A percentile compares a stretch with the other conserved stretches of the same genome.
These are phyloP conservation scores for Thelaira solivaga DNA, from an alignment of 2,888 invertebrate genomes.

Conservation along the genomic window DNA sequence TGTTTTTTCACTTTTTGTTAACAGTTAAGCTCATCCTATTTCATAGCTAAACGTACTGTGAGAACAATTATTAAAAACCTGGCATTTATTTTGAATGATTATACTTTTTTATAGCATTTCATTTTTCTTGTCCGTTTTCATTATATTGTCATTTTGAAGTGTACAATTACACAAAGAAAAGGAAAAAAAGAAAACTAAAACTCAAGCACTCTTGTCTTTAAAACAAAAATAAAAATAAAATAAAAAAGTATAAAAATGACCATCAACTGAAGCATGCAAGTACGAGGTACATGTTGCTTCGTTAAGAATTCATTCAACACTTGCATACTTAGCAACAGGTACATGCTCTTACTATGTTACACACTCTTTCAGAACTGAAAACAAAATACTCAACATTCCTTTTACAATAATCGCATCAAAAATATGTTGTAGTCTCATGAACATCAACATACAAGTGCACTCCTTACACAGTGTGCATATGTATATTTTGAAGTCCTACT, in stretches of 20 bases:
- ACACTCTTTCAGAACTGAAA: background rate
- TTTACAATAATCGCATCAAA: conserved; percentile 47
- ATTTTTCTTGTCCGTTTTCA: conserved; percentile 4
- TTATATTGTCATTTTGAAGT: conserved; percentile 62
- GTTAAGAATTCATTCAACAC: conserved; percentile 44
- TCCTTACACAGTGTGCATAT: too few species aligned
- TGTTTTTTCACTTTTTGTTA: conserved; percentile 29
- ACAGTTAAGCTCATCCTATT: conserved; percentile 40
- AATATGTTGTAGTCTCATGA: conserved; percentile 37
- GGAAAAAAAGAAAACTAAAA: conserved; percentile 19
- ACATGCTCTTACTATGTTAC: conserved; percentile 22
- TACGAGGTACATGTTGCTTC: conserved; percentile 14
- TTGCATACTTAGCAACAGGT: conserved; percentile 36
- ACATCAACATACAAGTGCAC: background rate
- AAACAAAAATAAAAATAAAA: background rate
- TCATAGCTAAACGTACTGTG: conserved; percentile 43
- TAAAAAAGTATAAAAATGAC: conserved; percentile 24
- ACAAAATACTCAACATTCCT: conserved; percentile 36
- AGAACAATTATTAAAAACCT: conserved; percentile 49
- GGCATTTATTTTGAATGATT: conserved; percentile 62
- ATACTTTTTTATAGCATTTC: conserved; percentile 40
- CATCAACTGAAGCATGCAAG: conserved; percentile 33
- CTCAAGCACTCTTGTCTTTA: conserved; percentile 47
- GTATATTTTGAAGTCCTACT: too few species aligned
- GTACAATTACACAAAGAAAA: conserved; percentile 54